Base-by-base conservation (phyloP, 1,140 invertebrate genomes). In the Penaeus indicus region DNA sequence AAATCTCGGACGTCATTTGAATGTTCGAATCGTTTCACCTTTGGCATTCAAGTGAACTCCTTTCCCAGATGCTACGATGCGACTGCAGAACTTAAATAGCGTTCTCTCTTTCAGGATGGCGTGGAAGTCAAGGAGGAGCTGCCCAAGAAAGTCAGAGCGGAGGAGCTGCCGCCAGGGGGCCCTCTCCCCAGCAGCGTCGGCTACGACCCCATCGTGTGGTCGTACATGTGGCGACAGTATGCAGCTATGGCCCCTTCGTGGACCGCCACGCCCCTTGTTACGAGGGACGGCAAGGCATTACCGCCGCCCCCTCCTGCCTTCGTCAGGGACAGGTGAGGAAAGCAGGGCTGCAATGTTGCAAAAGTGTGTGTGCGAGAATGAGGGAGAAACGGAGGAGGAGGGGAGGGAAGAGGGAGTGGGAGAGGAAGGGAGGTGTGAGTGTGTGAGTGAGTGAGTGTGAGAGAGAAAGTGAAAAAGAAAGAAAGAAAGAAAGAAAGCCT, bases 101-200 rank as follows among this genome's bases (percentile, higher is more conserved):
- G 1, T 81, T n/a, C 21, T 62, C 11, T 61, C n/a, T 84, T 79
- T 7, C 83, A 89, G 88, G 88, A 89, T 72, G 83, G 88, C 61
- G 83, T 89, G 62, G 88, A 89, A 69, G 83, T 85, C 5, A 89
- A 89, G 22, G 88, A 89, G 21, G 88, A 89, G 19, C 78, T 89
- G 21, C 82, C 82, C n/a, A 89, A 89, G 83, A 89, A 89, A 84
- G 88, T 89, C 21, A 72, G 88, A n/a, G 88, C 72, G 83, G 88
- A 89, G 61, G 88, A 89, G 62, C 32, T 82, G 22, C 85, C 78
- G 8, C 19, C 79, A 1, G 38, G 63, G 47, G 62, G 75, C 22
- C 88, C 88, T 18, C 42, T 16, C 54, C 77, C 87, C 60, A 82
- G 64, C 47, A 25, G 27, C 27, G 61, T 84, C 32, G 54, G 78